Evolutionary conservation across 2,797 vertebrate species (phyloP).

Genomic region (Spinus pinus): DNA sequence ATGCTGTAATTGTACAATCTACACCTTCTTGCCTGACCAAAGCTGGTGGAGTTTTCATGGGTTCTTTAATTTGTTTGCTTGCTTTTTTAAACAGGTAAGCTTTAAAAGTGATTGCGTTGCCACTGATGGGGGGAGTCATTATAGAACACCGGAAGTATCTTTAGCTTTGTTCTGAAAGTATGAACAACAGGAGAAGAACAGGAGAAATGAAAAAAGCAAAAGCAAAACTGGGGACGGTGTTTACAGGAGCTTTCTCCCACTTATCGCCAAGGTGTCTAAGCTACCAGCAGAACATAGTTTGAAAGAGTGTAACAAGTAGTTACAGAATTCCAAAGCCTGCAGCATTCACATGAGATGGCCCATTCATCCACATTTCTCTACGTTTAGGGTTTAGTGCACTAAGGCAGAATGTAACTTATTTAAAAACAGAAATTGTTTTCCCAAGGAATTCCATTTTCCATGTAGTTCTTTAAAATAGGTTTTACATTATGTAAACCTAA

Average conservation of each 20-base stretch:
- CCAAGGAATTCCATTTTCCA: neutral
- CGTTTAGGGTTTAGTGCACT: accelerated
- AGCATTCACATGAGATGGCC: neutral
- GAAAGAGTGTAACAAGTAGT: accelerated
- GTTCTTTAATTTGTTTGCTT: neutral
- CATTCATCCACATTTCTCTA: neutral
- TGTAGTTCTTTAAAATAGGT: neutral
- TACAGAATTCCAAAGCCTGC: neutral
- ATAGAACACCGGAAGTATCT: neutral
- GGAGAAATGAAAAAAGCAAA: neutral
- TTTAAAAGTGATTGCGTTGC: neutral
- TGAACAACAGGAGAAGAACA: neutral
- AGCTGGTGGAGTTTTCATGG: neutral
- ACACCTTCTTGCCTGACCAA: neutral
- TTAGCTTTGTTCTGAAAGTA: neutral
- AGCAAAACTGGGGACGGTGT: neutral
- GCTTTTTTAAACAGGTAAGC: neutral
- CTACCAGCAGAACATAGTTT: accelerated
- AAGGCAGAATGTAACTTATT: neutral
- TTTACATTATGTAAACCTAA: neutral
- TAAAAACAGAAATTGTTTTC: neutral
- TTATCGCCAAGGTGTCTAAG: neutral
- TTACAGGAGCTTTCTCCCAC: neutral
- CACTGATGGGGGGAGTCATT: neutral
- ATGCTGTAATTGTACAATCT: neutral